phyloP scores from a whole-genome alignment of 1,140 invertebrate genomes.

The Zaprionus gabonicus region DNA sequence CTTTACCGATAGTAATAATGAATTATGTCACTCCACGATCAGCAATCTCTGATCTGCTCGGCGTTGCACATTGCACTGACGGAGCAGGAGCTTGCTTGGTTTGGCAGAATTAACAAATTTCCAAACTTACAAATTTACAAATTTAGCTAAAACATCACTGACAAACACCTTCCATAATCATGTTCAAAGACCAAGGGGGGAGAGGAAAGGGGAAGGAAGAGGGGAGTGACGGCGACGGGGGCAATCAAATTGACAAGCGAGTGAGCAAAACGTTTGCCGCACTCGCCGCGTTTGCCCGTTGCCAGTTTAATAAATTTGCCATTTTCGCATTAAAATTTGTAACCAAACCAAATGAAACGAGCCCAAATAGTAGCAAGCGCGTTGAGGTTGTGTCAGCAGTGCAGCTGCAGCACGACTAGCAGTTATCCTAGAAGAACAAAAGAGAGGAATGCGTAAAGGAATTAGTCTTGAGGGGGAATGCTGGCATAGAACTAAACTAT shows the following conservation, averaged over 20 bases:
- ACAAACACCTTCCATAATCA: conserved; percentile 78
- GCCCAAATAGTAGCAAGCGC: conserved; percentile 10
- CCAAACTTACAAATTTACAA: conserved; percentile 57
- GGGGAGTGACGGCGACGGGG: conserved; percentile 15
- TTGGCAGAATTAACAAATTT: conserved; percentile 9
- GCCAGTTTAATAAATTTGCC: conserved; percentile 75
- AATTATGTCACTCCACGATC: not conserved
- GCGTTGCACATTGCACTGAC: not conserved
- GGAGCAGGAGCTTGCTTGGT: not conserved
- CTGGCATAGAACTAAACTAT: not conserved
- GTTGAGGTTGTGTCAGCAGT: not conserved
- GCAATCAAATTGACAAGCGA: conserved; percentile 79
- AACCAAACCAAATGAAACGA: conserved; percentile 58
- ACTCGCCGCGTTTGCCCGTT: conserved; percentile 28
- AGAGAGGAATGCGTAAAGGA: not conserved
- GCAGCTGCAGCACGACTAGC: not conserved
- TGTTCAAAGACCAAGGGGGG: conserved; percentile 68
- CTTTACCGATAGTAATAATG: too few relatives aligned
- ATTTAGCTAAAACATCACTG: conserved; percentile 57
- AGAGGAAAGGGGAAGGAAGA: not conserved
- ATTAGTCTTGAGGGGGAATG: not conserved
- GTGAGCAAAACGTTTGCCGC: conserved; percentile 62
- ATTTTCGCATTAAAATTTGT: conserved; percentile 83
- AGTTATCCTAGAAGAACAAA: not conserved
- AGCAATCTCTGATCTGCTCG: not conserved